Conservation (phyloP, 2,797 vertebrate genomes). For the Spinus pinus region DNA sequence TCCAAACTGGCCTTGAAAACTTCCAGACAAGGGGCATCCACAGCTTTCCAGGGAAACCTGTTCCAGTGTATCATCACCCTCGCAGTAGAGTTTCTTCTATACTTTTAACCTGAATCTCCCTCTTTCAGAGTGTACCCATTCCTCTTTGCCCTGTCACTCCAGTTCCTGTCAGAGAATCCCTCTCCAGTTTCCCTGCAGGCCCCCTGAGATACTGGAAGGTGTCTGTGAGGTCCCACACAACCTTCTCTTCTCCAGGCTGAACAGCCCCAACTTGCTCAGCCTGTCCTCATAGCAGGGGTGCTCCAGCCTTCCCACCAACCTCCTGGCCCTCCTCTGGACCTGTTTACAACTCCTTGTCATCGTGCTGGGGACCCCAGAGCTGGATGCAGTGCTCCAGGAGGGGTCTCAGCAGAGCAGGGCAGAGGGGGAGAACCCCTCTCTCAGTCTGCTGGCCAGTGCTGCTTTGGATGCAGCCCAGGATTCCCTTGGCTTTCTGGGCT, state of each 20-base stretch:
- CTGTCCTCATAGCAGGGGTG: rapidly evolving
- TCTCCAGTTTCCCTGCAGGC: not conserved
- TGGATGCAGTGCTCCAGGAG: not conserved
- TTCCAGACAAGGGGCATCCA: not conserved
- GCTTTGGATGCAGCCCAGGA: not conserved
- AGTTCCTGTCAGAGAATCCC: not conserved
- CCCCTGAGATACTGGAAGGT: not conserved
- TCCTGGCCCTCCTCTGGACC: not conserved
- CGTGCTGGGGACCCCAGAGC: not conserved
- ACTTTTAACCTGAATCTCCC: not conserved
- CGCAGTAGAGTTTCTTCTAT: not conserved
- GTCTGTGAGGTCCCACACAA: not conserved
- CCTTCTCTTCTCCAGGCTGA: not conserved
- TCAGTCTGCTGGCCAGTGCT: rapidly evolving
- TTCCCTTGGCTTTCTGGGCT: not conserved
- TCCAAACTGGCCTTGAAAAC: not conserved
- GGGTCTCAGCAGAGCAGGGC: not conserved
- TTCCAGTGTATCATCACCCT: not conserved
- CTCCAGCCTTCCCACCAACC: not conserved
- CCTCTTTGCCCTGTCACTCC: not conserved
- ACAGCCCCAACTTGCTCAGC: too few species aligned
- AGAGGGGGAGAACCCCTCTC: not conserved
- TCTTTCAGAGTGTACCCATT: not conserved
- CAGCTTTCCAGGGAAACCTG: not conserved
- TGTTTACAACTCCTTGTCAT: not conserved